phyloP scores from a whole-genome alignment of 1,140 invertebrate genomes.

The Zaprionus gabonicus region DNA sequence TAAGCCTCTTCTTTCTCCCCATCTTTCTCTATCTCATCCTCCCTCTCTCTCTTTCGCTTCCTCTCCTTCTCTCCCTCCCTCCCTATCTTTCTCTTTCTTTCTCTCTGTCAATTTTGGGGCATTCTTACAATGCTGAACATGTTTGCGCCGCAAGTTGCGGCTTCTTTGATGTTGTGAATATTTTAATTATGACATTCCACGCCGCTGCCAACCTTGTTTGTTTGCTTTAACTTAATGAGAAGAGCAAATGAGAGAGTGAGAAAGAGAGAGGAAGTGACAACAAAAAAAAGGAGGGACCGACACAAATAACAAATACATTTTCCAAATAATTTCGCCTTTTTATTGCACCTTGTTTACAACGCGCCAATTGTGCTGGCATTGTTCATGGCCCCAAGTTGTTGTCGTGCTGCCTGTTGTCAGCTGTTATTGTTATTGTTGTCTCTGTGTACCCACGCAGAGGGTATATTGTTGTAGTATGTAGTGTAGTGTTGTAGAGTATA shows the following conservation, averaged over 20 bases:
- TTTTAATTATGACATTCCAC: conserved; percentile 22
- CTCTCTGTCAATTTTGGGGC: not conserved
- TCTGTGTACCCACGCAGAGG: not conserved
- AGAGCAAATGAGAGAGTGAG: not conserved
- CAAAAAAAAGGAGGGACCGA: not conserved
- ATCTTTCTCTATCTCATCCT: not conserved
- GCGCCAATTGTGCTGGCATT: not conserved
- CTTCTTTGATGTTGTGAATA: conserved; percentile 23
- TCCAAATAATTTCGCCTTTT: conserved; percentile 18
- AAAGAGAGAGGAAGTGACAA: not conserved
- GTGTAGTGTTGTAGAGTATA: not conserved
- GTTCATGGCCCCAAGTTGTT: not conserved
- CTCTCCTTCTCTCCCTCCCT: not conserved
- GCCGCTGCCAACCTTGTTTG: not conserved
- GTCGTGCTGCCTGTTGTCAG: no score
- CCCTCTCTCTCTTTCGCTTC: not conserved
- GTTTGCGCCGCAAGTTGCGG: not conserved
- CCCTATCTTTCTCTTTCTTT: not conserved
- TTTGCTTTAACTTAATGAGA: conserved; percentile 4
- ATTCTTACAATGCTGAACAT: not conserved
- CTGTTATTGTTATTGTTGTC: not conserved
- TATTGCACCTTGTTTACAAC: conserved; percentile 17
- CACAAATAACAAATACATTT: conserved; percentile 20
- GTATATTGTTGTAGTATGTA: not conserved
- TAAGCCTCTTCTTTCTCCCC: not conserved